Conservation (phyloP, 1,140 invertebrate species). For the Calliopsis andreniformis region DNA sequence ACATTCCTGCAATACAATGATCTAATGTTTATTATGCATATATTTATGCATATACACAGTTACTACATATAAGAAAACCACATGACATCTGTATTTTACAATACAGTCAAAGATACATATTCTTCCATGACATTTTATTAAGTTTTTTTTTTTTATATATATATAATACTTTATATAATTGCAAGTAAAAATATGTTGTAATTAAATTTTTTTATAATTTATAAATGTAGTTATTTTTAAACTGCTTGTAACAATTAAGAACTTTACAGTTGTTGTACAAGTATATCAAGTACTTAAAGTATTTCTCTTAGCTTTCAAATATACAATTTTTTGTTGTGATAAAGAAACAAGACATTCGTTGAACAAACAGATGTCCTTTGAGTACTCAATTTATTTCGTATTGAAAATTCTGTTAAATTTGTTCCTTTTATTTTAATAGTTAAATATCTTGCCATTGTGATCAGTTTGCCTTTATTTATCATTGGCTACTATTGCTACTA, state of each 20-base stretch:
- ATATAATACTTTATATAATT: conserved; percentile 9
- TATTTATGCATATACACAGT: conserved; percentile 18
- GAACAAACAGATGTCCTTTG: background rate
- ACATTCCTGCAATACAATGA: conserved; percentile 22
- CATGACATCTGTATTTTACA: conserved; percentile 4
- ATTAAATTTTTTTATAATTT: conserved; percentile 15
- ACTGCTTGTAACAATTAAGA: background rate
- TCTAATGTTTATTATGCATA: conserved; percentile 12
- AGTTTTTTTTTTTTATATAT: conserved; percentile 13
- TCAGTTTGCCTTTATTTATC: background rate
- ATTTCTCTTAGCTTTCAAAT: conserved; percentile 8
- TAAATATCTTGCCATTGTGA: background rate
- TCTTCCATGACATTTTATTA: conserved; percentile 9
- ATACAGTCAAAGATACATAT: conserved; percentile 16
- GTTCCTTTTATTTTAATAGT: background rate
- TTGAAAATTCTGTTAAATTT: background rate
- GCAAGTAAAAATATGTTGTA: background rate
- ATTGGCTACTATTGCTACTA: background rate
- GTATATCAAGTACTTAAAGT: conserved; percentile 14
- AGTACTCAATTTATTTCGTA: background rate
- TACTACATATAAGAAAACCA: conserved; percentile 12
- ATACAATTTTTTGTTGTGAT: conserved; percentile 16
- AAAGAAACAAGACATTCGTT: conserved; percentile 4
- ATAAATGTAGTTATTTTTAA: conserved; percentile 5
- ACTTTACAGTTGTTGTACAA: background rate